Base-by-base conservation (phyloP, 2,888 invertebrate genomes). In the Pinctada fucata region DNA sequence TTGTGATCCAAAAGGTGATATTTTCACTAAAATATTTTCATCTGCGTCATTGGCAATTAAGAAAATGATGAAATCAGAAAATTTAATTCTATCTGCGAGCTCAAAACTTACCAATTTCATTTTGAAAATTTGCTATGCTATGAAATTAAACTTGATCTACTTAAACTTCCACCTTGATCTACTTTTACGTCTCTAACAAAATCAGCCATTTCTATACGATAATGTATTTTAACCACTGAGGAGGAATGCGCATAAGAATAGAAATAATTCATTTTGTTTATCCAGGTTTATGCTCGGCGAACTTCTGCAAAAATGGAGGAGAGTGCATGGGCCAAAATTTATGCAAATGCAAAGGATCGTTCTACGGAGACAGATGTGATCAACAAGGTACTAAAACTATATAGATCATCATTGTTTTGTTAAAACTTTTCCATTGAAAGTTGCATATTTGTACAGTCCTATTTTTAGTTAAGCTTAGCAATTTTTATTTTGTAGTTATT, bases 1-100 rank as follows among this genome's bases (percentile, higher is more conserved):
- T 2, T 87, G 87, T 79, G 85, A 87, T 66, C 85, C 87, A 47
- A 79, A 76, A 79, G 71, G 86, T 86, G 79, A 45, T 2, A 4
- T 5, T 31, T 2, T 5, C 58, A 5, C 3, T 31, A 16, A 6
- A 2, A 3, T 45, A 67, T 5, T 3, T 16, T 16, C 2, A 16
- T n/a, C 2, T 67, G 8, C 16, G 10, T 13, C 3, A 67, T 10
- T 16, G 13, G 13, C 13, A 31, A 6, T 10, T 48, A 69, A n/a
- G 2, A 48, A 48, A 48, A 45, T 69, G 1, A 49, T 69, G 3
- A 10, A 6, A n/a, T 48, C 13, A 48, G 48, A 47, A n/a, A 2
- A 3, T 47, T 16, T 31, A 31, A 31, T 13, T 64, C n/a, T 45
- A 48, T 58, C n/a, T 16, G 47, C 47, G 58, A 10, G 13, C 3